phyloP scores from a whole-genome alignment of 2,888 invertebrate genomes.

The Dicranocentrus wangi region DNA sequence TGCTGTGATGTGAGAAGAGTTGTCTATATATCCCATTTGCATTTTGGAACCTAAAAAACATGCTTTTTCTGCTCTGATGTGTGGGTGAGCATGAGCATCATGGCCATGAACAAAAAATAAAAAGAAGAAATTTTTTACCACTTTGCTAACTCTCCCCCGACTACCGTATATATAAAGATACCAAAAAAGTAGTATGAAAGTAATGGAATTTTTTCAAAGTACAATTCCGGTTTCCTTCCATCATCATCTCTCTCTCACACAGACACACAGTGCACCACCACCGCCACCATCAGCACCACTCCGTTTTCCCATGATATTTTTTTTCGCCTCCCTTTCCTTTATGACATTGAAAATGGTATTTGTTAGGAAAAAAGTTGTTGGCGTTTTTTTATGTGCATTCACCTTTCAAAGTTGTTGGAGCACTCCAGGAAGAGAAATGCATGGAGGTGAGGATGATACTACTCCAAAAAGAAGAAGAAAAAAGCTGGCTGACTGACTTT shows the following conservation, averaged over 20 bases:
- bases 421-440: background rate
- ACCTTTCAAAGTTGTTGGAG: conserved; percentile 25
- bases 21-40: too few species aligned
- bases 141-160: conserved; percentile 1
- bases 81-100: too few species aligned
- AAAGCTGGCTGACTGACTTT: conserved; percentile 19
- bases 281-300: background rate
- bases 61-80: conserved; percentile 3
- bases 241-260: conserved; percentile 4
- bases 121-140: conserved; percentile 30
- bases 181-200: conserved; percentile 8
- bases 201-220: conserved; percentile 38
- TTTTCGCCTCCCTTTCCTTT: conserved; percentile 22
- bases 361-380: conserved; percentile 48
- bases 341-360: conserved; percentile 54
- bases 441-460: background rate
- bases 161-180: too few species aligned
- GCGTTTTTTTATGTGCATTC: conserved; percentile 38
- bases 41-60: conserved; percentile 15
- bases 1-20: too few species aligned
- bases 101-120: too few species aligned
- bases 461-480: too few species aligned
- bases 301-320: conserved; percentile 13
- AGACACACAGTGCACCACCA: too few species aligned
- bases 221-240: conserved; percentile 29